These are phyloP conservation scores for Lasioglossum villosulum DNA, from an alignment of 2,888 invertebrate genomes.

Conservation along the genomic window DNA sequence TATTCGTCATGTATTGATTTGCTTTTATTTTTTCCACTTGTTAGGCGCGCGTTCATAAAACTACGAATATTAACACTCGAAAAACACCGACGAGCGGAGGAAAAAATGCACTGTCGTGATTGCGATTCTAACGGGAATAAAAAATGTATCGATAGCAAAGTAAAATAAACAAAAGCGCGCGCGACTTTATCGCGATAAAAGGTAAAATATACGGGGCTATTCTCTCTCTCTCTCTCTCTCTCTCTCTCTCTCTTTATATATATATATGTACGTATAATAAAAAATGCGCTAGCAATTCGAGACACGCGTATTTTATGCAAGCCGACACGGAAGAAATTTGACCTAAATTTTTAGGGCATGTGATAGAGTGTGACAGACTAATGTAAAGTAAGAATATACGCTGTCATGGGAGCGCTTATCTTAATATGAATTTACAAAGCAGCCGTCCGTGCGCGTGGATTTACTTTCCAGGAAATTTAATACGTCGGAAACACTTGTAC, in stretches of 20 bases:
- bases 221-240: not conserved
- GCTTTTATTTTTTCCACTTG: not conserved
- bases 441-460: not conserved
- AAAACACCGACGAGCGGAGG: not conserved
- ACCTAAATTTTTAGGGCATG: not conserved
- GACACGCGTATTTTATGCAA: not conserved
- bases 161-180: not conserved
- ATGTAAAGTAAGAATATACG: conserved; percentile 10
- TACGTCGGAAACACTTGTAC: not conserved
- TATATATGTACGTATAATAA: not conserved
- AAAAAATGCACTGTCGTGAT: not conserved
- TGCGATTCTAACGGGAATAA: not conserved
- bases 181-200: not conserved
- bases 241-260: too few species aligned
- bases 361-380: not conserved
- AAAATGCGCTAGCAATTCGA: not conserved
- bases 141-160: not conserved
- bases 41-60: not conserved
- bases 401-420: conserved; percentile 1
- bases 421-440: conserved; percentile 8
- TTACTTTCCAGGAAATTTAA: not conserved
- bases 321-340: not conserved
- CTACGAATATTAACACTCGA: not conserved
- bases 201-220: not conserved
- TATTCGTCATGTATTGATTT: not conserved